These are phyloP conservation scores for Petrolisthes manimaculis DNA, from an alignment of 2,888 invertebrate genomes.

Conservation along the genomic window DNA sequence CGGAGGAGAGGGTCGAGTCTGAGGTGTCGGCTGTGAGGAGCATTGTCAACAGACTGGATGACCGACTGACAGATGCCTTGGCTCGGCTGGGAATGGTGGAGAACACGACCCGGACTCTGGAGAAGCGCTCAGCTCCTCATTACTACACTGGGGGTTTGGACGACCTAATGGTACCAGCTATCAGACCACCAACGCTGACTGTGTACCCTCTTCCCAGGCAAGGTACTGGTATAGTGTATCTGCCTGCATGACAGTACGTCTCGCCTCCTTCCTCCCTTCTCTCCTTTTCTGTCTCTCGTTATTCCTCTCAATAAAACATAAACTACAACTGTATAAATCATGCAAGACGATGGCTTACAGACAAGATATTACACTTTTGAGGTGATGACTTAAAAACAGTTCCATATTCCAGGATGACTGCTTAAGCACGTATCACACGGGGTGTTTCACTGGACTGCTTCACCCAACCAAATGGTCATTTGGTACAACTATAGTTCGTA, in stretches of 20 bases:
- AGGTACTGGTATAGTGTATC: constrained; percentile 8
- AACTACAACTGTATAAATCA: too few species aligned
- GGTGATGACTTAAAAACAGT: too few species aligned
- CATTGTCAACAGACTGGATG: constrained; percentile 40
- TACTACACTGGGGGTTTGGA: neutral
- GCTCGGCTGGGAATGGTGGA: constrained; percentile 45
- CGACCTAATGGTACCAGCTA: constrained; percentile 11
- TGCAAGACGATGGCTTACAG: too few species aligned
- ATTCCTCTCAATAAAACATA: neutral
- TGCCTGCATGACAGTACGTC: neutral
- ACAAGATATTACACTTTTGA: too few species aligned
- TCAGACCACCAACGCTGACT: constrained; percentile 43
- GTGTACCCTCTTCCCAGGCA: constrained; percentile 30
- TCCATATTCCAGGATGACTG: too few species aligned
- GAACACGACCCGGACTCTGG: constrained; percentile 44
- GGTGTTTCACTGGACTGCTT: too few species aligned
- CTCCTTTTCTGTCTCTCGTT: neutral
- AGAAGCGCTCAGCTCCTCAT: constrained; percentile 42
- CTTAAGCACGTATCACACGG: too few species aligned
- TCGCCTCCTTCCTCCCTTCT: neutral
- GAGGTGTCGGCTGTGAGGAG: constrained; percentile 30
- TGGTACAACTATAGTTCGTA: too few species aligned
- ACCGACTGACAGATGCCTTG: constrained; percentile 43
- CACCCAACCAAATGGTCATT: too few species aligned
- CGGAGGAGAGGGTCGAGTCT: constrained; percentile 12